Conservation (phyloP, 2,113 vertebrate species). For the Phodopus roborovskii region DNA sequence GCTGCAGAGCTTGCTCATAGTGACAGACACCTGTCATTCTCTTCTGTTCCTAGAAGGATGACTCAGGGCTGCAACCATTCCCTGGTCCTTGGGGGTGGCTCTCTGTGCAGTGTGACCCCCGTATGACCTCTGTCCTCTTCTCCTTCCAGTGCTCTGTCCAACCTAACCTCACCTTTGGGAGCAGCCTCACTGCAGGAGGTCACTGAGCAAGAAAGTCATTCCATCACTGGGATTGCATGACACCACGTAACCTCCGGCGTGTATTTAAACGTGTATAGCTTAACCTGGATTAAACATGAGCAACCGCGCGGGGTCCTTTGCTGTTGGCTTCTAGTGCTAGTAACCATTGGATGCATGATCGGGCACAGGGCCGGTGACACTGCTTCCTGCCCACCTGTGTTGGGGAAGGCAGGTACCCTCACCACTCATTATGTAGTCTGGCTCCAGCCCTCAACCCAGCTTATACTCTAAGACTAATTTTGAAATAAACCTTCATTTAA, state of each 20-base stretch:
- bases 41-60: background rate
- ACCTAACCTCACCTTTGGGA: conserved; percentile 87
- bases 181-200: conserved; percentile 73
- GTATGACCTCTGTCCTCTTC: conserved; percentile 53
- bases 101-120: background rate
- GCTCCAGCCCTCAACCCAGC: conserved; percentile 72
- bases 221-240: conserved; percentile 83
- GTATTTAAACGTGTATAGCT: conserved; percentile 82
- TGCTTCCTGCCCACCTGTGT: background rate
- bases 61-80: rapidly evolving
- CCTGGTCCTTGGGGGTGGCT: background rate
- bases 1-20: rapidly evolving
- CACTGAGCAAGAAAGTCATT: conserved; percentile 76
- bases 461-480: conserved; percentile 82
- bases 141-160: conserved; percentile 91
- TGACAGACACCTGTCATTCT: background rate
- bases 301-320: conserved; percentile 69
- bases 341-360: conserved; percentile 81
- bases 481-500: conserved; percentile 86
- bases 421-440: conserved; percentile 61
- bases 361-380: conserved; percentile 43
- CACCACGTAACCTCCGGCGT: conserved; percentile 77
- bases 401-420: conserved; percentile 1
- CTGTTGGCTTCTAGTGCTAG: conserved; percentile 83
- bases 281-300: conserved; percentile 81